Conservation (phyloP, 2,888 invertebrate genomes). For the Pachycephus smyrnensis region DNA sequence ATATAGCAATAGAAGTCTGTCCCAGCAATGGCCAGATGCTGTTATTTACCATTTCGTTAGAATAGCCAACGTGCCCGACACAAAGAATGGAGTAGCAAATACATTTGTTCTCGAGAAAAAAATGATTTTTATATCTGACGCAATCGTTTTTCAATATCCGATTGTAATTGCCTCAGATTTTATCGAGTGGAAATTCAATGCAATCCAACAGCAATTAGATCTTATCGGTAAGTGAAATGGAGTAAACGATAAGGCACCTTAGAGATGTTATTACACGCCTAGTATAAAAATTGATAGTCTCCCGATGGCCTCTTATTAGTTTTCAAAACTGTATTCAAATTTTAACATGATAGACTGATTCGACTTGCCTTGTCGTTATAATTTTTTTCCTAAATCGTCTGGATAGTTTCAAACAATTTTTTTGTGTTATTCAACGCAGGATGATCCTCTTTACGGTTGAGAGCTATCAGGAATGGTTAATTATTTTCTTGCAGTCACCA, state of each 20-base stretch:
- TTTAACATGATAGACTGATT: no score
- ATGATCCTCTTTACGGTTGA: background rate
- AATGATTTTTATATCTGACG: background rate
- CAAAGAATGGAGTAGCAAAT: background rate
- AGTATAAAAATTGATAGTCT: background rate
- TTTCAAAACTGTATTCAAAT: background rate
- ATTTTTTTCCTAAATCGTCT: no score
- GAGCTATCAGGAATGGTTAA: background rate
- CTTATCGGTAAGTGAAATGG: background rate
- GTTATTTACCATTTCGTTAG: background rate
- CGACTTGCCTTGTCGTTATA: no score
- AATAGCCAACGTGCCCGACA: background rate
- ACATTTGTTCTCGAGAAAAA: background rate
- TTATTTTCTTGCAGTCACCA: background rate
- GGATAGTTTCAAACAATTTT: background rate
- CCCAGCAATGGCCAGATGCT: background rate
- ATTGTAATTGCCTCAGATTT: background rate
- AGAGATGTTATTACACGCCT: background rate
- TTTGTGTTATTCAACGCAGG: background rate
- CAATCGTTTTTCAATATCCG: background rate
- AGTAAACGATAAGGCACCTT: background rate
- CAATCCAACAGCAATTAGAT: background rate
- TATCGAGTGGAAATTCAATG: background rate
- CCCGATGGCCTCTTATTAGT: background rate
- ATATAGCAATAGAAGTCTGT: background rate